Evolutionary conservation across 2,797 vertebrate species (phyloP), one percentile per base, ranked within the genome.

Genomic region (Philypnodon macrostomus): DNA sequence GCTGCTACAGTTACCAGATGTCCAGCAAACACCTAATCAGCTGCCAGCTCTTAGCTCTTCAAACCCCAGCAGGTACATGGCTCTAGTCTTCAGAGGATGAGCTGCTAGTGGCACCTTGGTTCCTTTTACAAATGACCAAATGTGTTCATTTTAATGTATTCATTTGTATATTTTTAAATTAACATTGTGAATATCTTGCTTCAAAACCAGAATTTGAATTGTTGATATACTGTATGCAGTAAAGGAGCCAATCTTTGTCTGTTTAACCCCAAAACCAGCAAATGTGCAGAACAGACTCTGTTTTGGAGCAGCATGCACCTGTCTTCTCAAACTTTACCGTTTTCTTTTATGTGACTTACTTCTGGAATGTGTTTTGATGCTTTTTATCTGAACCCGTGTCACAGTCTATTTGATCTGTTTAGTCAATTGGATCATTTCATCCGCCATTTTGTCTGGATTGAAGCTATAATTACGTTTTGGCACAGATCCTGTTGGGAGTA

Each of bases 401-500:
- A 41, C 2, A 41, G 14, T 5, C n/a, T 23, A 17, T 37, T 73
- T 70, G 42, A 48, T 48, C 48, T 58, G 39, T 67, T 48, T 35
- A 46, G 52, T 40, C 41, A 59, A n/a, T n/a, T n/a, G n/a, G 56
- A 65, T 49, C 42, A 12, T 61, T 63, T 65, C 15, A 54, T 36
- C 30, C 42, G 49, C 35, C 30, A 21, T 21, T 36, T 67, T 53
- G 44, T 38, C 30, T 47, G 35, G 27, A 47, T 42, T 19, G 11
- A 42, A 26, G 16, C 51, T 61, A n/a, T 63, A 33, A 47, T 35
- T 47, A 33, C 39, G 38, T 4, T 50, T 53, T 48, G 10, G 54
- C 52, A 62, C 67, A 75, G 49, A 23, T 55, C 57, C 64, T 67
- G 69, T 80, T 71, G 68, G 77, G 82, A 86, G 77, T 47, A 76